Percentiles rank a stretch among this genome's conserved stretches.
These are phyloP conservation scores for Morphnarchus princeps DNA, from an alignment of 2,113 vertebrate species.

Conservation along the genomic window DNA sequence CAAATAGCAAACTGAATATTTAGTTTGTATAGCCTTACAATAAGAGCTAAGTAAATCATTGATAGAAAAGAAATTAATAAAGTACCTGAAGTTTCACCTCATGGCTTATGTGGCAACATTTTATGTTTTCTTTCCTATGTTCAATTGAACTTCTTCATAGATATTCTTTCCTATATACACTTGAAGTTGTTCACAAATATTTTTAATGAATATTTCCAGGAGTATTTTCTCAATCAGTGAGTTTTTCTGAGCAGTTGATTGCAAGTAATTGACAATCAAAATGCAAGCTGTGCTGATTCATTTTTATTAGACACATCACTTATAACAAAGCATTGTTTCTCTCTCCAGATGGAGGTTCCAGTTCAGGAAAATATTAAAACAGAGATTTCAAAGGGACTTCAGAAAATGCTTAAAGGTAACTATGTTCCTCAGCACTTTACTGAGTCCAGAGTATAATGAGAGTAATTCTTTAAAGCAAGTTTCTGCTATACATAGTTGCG, in stretches of 20 bases:
- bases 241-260: slow-evolving; percentile 24
- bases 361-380: not conserved
- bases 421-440: not conserved
- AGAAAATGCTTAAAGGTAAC: not conserved
- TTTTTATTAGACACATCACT: slow-evolving; percentile 9
- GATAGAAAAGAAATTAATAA: not conserved
- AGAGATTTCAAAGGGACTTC: not conserved
- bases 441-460: not conserved
- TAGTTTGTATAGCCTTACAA: not conserved
- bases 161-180: not conserved
- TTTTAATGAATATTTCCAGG: not conserved
- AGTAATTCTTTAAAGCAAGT: not conserved
- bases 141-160: not conserved
- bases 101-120: not conserved
- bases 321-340: slow-evolving; percentile 28
- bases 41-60: not conserved
- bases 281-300: slow-evolving; percentile 26
- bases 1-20: not conserved
- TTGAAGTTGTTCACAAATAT: not conserved
- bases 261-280: slow-evolving; percentile 39
- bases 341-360: not conserved
- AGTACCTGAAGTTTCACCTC: not conserved
- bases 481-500: not conserved
- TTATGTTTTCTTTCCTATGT: not conserved
- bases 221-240: not conserved